Evolutionary conservation across 2,888 invertebrate genomes (phyloP).

Genomic region (Gryllus longicercus): DNA sequence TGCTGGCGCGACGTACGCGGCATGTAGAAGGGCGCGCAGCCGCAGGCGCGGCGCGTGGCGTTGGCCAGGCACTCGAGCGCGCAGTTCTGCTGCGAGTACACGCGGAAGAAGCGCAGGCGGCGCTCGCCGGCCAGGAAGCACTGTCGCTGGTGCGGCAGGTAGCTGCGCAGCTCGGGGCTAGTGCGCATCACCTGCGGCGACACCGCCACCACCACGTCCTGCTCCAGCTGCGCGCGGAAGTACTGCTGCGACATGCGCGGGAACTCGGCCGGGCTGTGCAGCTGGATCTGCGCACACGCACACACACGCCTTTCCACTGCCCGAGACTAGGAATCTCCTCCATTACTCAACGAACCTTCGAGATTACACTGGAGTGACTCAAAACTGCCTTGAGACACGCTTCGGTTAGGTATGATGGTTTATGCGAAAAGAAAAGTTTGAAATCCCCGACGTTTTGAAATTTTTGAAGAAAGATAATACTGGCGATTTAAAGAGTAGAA

Average conservation of each 20-base stretch:
- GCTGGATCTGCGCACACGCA: slow-evolving; percentile 39
- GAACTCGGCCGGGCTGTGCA: slow-evolving; percentile 44
- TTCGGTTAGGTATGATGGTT: too few species aligned
- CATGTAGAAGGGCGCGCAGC: slow-evolving; percentile 40
- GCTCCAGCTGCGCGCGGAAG: slow-evolving; percentile 39
- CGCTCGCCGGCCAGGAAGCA: slow-evolving; percentile 42
- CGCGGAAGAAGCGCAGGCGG: slow-evolving; percentile 39
- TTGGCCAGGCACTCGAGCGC: slow-evolving; percentile 41
- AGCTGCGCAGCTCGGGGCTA: slow-evolving; percentile 38
- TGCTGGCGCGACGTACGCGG: slow-evolving; percentile 33
- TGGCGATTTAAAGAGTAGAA: too few species aligned
- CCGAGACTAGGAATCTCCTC: neutral
- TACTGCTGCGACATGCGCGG: slow-evolving; percentile 39
- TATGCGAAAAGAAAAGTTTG: too few species aligned
- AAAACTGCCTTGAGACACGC: neutral
- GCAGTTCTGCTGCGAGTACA: slow-evolving; percentile 42
- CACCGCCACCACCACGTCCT: slow-evolving; percentile 39
- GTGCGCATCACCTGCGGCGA: slow-evolving; percentile 41
- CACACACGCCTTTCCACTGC: too few species aligned
- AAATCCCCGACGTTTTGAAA: too few species aligned
- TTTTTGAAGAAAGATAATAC: too few species aligned
- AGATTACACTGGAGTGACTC: neutral
- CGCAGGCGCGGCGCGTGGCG: slow-evolving; percentile 38
- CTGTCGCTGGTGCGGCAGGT: slow-evolving; percentile 41
- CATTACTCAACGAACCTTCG: neutral